Evolutionary conservation across 2,797 vertebrate genomes (phyloP).

Genomic region (Ctenopoma multispine): DNA sequence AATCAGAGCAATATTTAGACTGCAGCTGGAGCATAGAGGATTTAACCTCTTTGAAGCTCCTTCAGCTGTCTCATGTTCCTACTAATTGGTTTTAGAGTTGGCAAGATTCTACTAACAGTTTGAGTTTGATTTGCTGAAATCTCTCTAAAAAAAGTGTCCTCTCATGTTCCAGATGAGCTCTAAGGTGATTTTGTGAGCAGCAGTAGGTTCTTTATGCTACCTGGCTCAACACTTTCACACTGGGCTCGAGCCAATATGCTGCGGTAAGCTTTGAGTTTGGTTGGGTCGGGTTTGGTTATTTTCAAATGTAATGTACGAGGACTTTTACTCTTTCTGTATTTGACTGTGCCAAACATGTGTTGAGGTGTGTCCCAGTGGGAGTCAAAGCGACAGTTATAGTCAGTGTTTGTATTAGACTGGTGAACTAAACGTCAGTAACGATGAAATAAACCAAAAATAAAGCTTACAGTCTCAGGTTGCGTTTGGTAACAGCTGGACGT

Average conservation of each 20-base stretch:
- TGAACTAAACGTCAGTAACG: background rate
- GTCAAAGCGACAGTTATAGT: background rate
- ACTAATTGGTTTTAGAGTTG: background rate
- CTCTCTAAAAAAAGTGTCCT: background rate
- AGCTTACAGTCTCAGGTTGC: background rate
- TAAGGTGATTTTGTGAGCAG: background rate
- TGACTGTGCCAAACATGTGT: background rate
- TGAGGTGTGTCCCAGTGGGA: background rate
- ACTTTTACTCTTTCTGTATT: background rate
- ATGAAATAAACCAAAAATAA: background rate
- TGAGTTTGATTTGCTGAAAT: background rate
- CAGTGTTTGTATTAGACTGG: background rate
- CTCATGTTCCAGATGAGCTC: constrained; percentile 22
- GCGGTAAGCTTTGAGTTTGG: background rate
- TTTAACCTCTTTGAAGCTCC: background rate
- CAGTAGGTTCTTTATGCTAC: background rate
- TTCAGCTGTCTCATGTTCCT: background rate
- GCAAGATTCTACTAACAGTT: background rate
- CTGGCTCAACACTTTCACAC: background rate
- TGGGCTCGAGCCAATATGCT: background rate
- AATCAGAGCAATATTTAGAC: background rate
- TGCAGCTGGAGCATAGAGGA: background rate
- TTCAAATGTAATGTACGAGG: background rate
- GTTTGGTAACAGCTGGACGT: background rate
- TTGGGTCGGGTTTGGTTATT: background rate